phyloP scores from a whole-genome alignment of 2,113 vertebrate species.

The Notothenia coriiceps region DNA sequence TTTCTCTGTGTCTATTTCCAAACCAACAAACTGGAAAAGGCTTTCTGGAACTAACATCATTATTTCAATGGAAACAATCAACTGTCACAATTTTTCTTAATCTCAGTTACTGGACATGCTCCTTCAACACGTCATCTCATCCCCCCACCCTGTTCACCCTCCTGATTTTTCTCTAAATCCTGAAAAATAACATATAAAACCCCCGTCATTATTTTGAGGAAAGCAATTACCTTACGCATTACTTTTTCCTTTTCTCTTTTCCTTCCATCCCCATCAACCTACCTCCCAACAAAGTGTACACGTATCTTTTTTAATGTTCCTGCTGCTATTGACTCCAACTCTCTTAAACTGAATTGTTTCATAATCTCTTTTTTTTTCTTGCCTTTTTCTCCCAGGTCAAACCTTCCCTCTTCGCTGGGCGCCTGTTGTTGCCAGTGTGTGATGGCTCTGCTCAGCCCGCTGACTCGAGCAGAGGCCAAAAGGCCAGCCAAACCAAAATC shows the following conservation, averaged over 20 bases:
- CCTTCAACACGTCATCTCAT: background rate
- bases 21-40: conserved; percentile 4
- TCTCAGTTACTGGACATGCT: conserved; percentile 16
- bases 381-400: conserved; percentile 29
- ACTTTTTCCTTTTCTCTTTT: background rate
- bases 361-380: conserved; percentile 9
- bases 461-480: conserved; percentile 66
- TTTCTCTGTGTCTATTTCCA: no score
- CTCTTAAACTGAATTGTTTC: background rate
- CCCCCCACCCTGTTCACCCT: background rate
- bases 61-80: conserved; percentile 13
- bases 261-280: no score
- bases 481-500: conserved; percentile 77
- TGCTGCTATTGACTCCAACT: conserved; percentile 4
- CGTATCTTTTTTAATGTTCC: conserved; percentile 1
- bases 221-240: conserved; percentile 17
- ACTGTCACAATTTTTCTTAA: conserved; percentile 21
- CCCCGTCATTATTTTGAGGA: conserved; percentile 17
- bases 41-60: conserved; percentile 24
- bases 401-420: conserved; percentile 45
- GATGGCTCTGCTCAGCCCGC: conserved; percentile 63
- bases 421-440: conserved; percentile 53
- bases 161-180: conserved; percentile 20
- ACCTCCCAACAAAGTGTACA: background rate
- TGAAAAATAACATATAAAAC: conserved; percentile 32